Evolutionary conservation across 2,113 vertebrate genomes (phyloP).

Genomic region (Sebastes schlegelii): DNA sequence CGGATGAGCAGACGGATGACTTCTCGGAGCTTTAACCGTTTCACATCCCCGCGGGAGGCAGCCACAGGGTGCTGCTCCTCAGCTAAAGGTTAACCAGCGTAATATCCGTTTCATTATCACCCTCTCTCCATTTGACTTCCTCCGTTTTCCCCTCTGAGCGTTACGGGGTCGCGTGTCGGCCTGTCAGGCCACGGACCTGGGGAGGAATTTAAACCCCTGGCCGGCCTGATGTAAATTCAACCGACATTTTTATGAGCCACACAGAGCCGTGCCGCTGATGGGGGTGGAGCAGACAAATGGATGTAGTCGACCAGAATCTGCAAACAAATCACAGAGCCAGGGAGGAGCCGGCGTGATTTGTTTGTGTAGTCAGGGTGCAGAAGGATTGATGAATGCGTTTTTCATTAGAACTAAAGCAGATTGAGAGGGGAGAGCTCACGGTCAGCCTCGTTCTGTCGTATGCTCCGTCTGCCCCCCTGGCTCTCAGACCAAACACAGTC

Average conservation of each 20-base stretch:
- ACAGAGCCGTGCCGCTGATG: slow-evolving; percentile 58
- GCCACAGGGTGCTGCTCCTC: slow-evolving; percentile 35
- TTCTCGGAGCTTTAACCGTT: slow-evolving; percentile 11
- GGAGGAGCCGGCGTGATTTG: slow-evolving; percentile 70
- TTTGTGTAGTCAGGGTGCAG: slow-evolving; percentile 21
- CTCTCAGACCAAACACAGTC: background rate
- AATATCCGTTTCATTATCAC: slow-evolving; percentile 59
- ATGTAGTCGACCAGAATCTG: slow-evolving; percentile 73
- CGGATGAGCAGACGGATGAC: background rate
- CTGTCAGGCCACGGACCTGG: slow-evolving; percentile 52
- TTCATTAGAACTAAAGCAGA: slow-evolving; percentile 55
- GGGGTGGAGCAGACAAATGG: slow-evolving; percentile 77
- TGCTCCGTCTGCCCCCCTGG: background rate
- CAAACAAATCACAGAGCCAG: slow-evolving; percentile 79
- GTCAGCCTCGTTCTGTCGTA: slow-evolving; percentile 1
- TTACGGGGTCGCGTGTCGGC: slow-evolving; percentile 16
- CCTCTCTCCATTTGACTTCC: slow-evolving; percentile 44
- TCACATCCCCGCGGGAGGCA: slow-evolving; percentile 9
- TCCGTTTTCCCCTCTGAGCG: slow-evolving; percentile 27
- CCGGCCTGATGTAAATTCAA: slow-evolving; percentile 75
- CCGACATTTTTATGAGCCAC: slow-evolving; percentile 81
- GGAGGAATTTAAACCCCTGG: slow-evolving; percentile 73
- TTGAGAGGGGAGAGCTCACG: slow-evolving; percentile 20
- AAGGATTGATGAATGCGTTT: slow-evolving; percentile 57
- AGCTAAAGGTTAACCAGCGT: slow-evolving; percentile 57